Evolutionary conservation across 2,113 vertebrate species (phyloP).

Genomic region (Dunckerocampus dactyliophorus): DNA sequence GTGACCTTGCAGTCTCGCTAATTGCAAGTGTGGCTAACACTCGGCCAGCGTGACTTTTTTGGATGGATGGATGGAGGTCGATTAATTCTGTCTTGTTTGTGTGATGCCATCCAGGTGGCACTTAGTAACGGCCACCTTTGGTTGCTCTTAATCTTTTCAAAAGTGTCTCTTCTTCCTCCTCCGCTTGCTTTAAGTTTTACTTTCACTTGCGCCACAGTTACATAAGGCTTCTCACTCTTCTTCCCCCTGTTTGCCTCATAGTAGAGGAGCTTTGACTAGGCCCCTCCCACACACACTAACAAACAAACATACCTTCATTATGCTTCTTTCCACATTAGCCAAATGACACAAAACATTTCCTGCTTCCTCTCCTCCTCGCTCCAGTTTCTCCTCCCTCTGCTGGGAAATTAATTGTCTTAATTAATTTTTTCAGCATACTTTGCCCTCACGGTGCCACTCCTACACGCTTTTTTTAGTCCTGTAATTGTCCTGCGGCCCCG

Average conservation of each 20-base stretch:
- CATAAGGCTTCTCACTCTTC: slow-evolving; percentile 37
- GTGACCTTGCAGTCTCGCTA: not conserved
- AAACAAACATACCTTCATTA: not conserved
- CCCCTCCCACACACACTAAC: not conserved
- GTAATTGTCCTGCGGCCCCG: not conserved
- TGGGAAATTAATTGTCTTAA: not conserved
- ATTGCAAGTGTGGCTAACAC: not conserved
- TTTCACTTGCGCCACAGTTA: slow-evolving; percentile 21
- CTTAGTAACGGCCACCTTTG: no score
- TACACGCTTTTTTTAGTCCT: not conserved
- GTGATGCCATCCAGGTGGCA: not conserved
- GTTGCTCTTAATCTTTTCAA: no score
- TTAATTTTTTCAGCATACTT: not conserved
- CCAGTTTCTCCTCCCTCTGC: not conserved
- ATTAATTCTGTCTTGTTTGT: not conserved
- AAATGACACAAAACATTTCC: not conserved
- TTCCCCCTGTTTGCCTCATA: slow-evolving; percentile 23
- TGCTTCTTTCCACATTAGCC: not conserved
- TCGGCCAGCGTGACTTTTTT: not conserved
- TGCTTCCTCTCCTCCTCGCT: not conserved
- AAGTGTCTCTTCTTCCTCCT: not conserved
- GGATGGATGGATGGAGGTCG: not conserved
- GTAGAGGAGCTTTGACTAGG: not conserved
- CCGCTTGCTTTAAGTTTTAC: not conserved
- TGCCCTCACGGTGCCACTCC: not conserved